Conservation (phyloP, 2,113 vertebrate genomes). For the Vireo altiloquus region DNA sequence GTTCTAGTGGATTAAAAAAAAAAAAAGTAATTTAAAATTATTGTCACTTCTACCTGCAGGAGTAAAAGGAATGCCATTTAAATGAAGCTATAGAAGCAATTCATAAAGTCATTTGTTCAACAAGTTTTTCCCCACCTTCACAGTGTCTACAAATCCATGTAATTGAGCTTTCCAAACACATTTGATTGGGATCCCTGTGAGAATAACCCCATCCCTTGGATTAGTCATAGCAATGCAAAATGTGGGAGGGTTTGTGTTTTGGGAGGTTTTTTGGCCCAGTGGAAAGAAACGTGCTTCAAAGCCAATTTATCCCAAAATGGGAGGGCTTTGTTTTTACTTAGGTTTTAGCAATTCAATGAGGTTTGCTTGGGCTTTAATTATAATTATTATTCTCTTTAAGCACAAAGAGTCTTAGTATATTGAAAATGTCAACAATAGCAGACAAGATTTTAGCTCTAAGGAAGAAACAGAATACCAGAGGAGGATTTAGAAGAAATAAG, state of each 20-base stretch:
- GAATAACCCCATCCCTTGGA: neutral
- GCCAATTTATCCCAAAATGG: neutral
- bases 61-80: neutral
- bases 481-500: neutral
- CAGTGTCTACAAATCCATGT: neutral
- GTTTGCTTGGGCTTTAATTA: slow-evolving; percentile 6
- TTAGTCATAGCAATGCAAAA: neutral
- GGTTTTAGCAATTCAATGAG: neutral
- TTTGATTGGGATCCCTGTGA: neutral
- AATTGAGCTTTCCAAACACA: neutral
- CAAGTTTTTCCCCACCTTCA: neutral
- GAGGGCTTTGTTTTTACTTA: neutral
- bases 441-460: neutral
- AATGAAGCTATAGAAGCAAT: neutral
- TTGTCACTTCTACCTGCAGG: neutral
- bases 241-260: neutral
- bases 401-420: neutral
- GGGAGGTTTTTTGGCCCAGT: neutral
- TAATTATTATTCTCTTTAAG: slow-evolving; percentile 11
- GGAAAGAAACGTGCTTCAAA: neutral
- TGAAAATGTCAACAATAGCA: neutral
- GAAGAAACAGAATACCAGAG: neutral
- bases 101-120: neutral
- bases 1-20: neutral
- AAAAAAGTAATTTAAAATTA: neutral